phyloP scores from a whole-genome alignment of 2,113 vertebrate species.

The Centropus bengalensis region DNA sequence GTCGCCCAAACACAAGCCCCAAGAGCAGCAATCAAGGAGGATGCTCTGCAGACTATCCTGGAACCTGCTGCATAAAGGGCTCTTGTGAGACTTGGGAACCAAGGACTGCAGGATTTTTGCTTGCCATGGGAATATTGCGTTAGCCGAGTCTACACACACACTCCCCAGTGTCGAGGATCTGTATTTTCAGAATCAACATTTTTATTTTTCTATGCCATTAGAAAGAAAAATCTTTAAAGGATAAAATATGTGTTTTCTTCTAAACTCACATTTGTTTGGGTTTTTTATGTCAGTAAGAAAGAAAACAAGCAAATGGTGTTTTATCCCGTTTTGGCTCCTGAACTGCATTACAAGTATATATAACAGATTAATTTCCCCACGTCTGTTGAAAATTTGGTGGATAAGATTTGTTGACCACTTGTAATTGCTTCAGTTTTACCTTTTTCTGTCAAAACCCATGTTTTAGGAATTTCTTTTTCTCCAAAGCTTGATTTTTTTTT shows the following conservation, averaged over 20 bases:
- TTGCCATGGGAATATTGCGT: neutral
- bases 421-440: neutral
- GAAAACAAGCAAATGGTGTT: slow-evolving; percentile 14
- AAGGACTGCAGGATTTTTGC: neutral
- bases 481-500: neutral
- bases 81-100: neutral
- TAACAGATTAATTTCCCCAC: neutral
- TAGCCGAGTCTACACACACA: accelerated
- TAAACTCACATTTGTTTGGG: neutral
- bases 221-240: neutral
- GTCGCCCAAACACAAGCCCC: neutral
- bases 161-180: neutral
- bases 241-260: neutral
- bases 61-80: neutral
- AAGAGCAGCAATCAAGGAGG: neutral
- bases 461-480: neutral
- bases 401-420: neutral
- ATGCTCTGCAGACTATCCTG: neutral
- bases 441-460: neutral
- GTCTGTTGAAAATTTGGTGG: neutral
- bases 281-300: neutral
- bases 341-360: neutral
- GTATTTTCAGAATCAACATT: neutral
- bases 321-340: neutral
- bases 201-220: neutral